Evolutionary conservation across 30 jellyfish, hydroid and myxozoan genomes (phyloP).

Genomic region (Rhopilema esculentum): DNA sequence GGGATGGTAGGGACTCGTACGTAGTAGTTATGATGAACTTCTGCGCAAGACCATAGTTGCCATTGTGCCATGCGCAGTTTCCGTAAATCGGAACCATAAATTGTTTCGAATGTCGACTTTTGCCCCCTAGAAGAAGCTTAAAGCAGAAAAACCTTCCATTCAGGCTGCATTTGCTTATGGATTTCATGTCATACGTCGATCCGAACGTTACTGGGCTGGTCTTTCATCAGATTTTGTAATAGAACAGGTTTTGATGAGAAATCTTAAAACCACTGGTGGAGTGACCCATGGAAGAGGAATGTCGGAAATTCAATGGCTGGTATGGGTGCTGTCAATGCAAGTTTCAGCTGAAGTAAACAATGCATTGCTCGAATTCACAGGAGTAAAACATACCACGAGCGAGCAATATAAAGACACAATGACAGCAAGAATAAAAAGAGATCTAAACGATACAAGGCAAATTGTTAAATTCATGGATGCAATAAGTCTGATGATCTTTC

Average conservation of each 20-base stretch:
- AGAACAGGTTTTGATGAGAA: slow-evolving; percentile 48
- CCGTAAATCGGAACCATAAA: too few species aligned
- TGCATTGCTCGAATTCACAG: slow-evolving; percentile 39
- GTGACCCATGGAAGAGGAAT: slow-evolving; percentile 58
- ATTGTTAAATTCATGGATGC: too few species aligned
- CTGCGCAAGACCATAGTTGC: too few species aligned
- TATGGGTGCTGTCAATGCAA: slow-evolving; percentile 54
- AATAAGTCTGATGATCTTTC: too few species aligned
- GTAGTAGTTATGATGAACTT: too few species aligned
- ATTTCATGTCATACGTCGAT: too few species aligned
- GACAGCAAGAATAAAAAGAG: slow-evolving; percentile 35
- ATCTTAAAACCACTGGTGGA: slow-evolving; percentile 53
- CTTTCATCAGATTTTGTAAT: slow-evolving; percentile 48
- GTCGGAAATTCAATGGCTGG: slow-evolving; percentile 24
- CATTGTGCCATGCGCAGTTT: too few species aligned
- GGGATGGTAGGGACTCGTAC: too few species aligned
- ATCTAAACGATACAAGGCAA: neutral
- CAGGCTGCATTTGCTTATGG: too few species aligned
- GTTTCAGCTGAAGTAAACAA: slow-evolving; percentile 39
- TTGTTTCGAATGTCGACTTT: too few species aligned
- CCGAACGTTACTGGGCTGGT: slow-evolving; percentile 61
- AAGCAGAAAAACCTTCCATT: too few species aligned
- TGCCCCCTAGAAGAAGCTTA: too few species aligned
- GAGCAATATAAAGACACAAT: slow-evolving; percentile 53
- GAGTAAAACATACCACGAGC: slow-evolving; percentile 33